A percentile compares a stretch with the other conserved stretches of the same genome.
These are phyloP conservation scores for Leptinotarsa tumamoca DNA, from an alignment of 2,888 invertebrate genomes.

Conservation along the genomic window DNA sequence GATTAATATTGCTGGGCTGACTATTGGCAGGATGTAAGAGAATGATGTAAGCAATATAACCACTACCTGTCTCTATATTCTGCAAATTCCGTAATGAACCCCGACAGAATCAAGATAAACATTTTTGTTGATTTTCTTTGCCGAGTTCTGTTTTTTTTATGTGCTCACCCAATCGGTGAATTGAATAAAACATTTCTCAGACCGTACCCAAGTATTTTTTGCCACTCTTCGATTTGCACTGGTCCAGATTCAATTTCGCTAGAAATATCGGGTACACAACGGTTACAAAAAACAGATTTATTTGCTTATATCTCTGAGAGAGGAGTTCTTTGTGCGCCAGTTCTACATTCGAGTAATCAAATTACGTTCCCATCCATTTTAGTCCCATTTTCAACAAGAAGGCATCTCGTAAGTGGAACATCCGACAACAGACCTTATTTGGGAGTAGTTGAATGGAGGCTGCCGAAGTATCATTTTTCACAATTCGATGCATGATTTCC, in stretches of 20 bases:
- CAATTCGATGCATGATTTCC: neutral
- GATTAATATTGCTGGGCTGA: too few species aligned
- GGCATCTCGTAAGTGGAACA: neutral
- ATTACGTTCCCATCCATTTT: neutral
- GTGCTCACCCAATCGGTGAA: neutral
- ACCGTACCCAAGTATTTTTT: neutral
- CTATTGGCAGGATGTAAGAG: too few species aligned
- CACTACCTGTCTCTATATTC: too few species aligned
- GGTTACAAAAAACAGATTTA: slow-evolving; percentile 11
- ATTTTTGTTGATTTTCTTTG: too few species aligned
- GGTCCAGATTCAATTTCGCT: neutral
- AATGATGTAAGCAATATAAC: too few species aligned
- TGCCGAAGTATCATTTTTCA: neutral
- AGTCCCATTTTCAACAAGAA: slow-evolving; percentile 7
- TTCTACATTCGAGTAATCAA: slow-evolving; percentile 6
- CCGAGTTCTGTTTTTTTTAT: neutral
- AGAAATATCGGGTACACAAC: neutral
- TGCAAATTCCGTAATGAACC: too few species aligned
- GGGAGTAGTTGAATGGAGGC: neutral
- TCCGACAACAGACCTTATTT: neutral
- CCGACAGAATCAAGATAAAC: too few species aligned
- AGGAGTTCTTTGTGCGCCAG: slow-evolving; percentile 4
- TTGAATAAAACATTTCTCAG: neutral
- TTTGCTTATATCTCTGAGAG: neutral
- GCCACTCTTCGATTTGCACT: neutral